These are phyloP conservation scores for Vanessa tameamea DNA, from an alignment of 1,140 invertebrate genomes.

Conservation along the genomic window DNA sequence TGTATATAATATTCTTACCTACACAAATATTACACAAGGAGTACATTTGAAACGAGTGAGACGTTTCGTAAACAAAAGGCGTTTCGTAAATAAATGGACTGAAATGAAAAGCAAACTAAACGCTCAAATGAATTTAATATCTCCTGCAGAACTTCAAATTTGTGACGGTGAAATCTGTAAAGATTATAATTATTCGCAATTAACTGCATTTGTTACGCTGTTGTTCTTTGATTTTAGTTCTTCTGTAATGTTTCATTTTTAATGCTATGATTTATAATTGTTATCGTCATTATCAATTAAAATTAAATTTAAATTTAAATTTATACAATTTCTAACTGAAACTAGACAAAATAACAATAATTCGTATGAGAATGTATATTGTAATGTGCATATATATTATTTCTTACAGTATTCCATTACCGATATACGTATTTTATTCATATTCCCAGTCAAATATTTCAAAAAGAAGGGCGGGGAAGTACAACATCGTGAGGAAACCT, in stretches of 20 bases:
- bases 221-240: constrained; percentile 4
- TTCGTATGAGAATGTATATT: too few species aligned
- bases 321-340: background rate
- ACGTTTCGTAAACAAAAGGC: background rate
- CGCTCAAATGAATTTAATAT: constrained; percentile 33
- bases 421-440: too few species aligned
- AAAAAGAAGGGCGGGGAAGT: too few species aligned
- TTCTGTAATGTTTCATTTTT: too few species aligned
- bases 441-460: too few species aligned
- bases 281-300: background rate
- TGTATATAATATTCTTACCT: background rate
- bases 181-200: constrained; percentile 21
- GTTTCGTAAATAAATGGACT: constrained; percentile 5
- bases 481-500: too few species aligned
- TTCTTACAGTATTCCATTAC: too few species aligned
- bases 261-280: too few species aligned
- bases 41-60: background rate
- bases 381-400: too few species aligned
- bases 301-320: background rate
- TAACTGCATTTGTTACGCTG: constrained; percentile 10
- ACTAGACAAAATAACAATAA: background rate
- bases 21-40: constrained; percentile 8
- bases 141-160: constrained; percentile 33
- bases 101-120: constrained; percentile 32
- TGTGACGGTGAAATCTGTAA: constrained; percentile 52